A percentile compares a stretch with the other conserved stretches of the same genome.
These are phyloP conservation scores for Oscheius sp. DNA, from an alignment of 2,888 invertebrate species.

Conservation along the genomic window DNA sequence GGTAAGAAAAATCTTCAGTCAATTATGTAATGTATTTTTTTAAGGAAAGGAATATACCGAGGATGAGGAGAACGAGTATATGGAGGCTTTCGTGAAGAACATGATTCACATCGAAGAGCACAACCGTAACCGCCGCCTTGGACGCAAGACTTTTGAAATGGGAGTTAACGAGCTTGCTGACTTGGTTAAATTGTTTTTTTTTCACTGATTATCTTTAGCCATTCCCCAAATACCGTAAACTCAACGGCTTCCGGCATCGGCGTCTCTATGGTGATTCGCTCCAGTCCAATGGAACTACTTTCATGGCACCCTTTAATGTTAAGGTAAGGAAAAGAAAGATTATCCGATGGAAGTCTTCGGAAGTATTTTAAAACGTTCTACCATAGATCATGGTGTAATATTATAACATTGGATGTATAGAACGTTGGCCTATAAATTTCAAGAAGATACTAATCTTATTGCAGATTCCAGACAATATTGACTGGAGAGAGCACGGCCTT, in stretches of 20 bases:
- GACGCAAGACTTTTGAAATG: slow-evolving; percentile 61
- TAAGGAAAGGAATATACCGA: slow-evolving; percentile 61
- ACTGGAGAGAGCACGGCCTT: slow-evolving; percentile 66
- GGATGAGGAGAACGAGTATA: slow-evolving; percentile 59
- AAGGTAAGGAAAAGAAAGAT: slow-evolving; percentile 28
- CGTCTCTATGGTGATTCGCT: slow-evolving; percentile 45
- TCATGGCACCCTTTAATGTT: slow-evolving; percentile 62
- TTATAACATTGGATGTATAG: no score
- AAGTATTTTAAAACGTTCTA: no score
- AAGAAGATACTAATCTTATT: neutral
- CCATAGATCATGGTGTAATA: no score
- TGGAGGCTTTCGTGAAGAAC: slow-evolving; percentile 67
- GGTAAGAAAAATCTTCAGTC: neutral
- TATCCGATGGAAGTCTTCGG: no score
- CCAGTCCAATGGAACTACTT: slow-evolving; percentile 51
- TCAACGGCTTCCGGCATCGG: slow-evolving; percentile 62
- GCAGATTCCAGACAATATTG: slow-evolving; percentile 62
- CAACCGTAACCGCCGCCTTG: slow-evolving; percentile 58
- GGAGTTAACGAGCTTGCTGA: slow-evolving; percentile 66
- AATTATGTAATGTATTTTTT: slow-evolving; percentile 12
- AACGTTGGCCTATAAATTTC: no score
- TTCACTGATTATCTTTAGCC: slow-evolving; percentile 54
- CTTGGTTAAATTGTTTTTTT: slow-evolving; percentile 43
- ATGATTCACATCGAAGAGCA: slow-evolving; percentile 62
- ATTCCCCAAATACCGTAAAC: slow-evolving; percentile 63